Conservation (phyloP, 2,888 invertebrate genomes). For the Sinotaia quadrata region DNA sequence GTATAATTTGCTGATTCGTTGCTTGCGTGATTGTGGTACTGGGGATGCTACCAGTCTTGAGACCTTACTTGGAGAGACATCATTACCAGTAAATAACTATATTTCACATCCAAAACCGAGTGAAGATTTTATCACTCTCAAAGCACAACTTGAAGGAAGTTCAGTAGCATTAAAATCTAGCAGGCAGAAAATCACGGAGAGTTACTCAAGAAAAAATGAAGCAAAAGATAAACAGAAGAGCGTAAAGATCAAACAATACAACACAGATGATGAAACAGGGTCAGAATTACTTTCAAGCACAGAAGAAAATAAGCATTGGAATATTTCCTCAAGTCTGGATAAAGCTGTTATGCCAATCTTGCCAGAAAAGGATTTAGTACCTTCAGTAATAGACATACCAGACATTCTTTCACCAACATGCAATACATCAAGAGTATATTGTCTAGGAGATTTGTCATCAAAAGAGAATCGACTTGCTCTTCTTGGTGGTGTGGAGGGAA, state of each 20-base stretch:
- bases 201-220: too few species aligned
- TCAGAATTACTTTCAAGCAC: too few species aligned
- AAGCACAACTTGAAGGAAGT: background rate
- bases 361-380: background rate
- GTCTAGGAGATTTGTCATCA: constrained; percentile 35
- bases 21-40: constrained; percentile 82
- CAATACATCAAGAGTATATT: background rate
- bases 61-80: constrained; percentile 6
- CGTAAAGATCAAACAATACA: background rate
- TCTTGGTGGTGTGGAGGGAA: constrained; percentile 85
- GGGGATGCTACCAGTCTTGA: constrained; percentile 75
- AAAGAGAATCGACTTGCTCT: constrained; percentile 72
- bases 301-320: too few species aligned
- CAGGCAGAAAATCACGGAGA: background rate
- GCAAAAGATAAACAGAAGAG: background rate
- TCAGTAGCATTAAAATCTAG: background rate
- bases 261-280: background rate
- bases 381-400: background rate
- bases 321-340: too few species aligned
- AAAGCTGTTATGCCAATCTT: too few species aligned
- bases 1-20: constrained; percentile 86
- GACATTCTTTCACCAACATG: constrained; percentile 11
- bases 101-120: too few species aligned
- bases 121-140: background rate
- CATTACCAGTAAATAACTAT: background rate